Evolutionary conservation across 1,140 invertebrate species (phyloP).

Genomic region (Neodiprion virginianus): DNA sequence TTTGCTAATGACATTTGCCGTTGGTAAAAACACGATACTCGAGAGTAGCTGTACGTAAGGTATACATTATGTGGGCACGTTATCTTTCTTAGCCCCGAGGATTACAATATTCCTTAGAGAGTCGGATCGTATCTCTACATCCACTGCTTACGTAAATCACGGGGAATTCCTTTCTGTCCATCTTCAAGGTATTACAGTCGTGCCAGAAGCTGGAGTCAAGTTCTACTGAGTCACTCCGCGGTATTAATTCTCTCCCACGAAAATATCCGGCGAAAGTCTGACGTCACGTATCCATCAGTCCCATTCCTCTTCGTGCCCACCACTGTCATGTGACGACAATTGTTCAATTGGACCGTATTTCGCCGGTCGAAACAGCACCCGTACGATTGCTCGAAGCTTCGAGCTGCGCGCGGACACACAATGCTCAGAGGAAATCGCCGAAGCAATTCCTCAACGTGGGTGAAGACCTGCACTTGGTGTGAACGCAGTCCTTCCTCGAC

Average conservation of each 20-base stretch:
- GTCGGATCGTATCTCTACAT: background rate
- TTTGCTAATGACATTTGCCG: background rate
- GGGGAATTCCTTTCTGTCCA: background rate
- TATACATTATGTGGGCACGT: background rate
- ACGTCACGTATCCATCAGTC: background rate
- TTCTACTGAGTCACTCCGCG: background rate
- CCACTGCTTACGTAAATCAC: background rate
- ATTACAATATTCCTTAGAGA: background rate
- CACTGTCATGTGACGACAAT: too few relatives aligned
- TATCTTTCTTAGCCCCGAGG: background rate
- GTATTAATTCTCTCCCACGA: background rate
- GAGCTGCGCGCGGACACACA: too few relatives aligned
- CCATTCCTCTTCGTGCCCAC: background rate
- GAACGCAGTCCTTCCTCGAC: background rate
- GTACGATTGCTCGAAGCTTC: too few relatives aligned
- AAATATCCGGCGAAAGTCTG: conserved; percentile 3
- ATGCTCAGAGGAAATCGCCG: too few relatives aligned
- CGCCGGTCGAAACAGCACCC: too few relatives aligned
- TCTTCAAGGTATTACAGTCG: background rate
- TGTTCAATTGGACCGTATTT: too few relatives aligned
- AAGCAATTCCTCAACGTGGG: too few relatives aligned
- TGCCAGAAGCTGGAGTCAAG: background rate
- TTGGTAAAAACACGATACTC: background rate
- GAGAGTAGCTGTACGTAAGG: background rate
- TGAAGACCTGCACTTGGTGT: too few relatives aligned